Conservation (phyloP, 1,140 invertebrate genomes). For the Aphaenogaster ashmeadi region DNA sequence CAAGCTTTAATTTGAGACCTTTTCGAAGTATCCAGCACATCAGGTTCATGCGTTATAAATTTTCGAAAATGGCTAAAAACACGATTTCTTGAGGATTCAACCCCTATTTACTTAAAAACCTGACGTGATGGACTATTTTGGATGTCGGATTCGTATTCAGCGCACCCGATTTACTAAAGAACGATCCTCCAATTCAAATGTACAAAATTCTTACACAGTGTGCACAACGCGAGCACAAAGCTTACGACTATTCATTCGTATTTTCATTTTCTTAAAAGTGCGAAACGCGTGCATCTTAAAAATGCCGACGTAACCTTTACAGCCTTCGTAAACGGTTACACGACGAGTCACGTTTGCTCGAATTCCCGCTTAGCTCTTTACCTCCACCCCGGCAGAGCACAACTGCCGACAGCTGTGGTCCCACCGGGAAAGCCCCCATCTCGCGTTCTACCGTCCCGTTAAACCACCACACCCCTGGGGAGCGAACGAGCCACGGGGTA, state of each 20-base stretch:
- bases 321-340: conserved; percentile 16
- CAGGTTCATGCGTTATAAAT: too few relatives aligned
- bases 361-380: conserved; percentile 52
- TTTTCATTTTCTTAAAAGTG: not conserved
- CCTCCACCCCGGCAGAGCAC: conserved; percentile 10
- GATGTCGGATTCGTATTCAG: too few relatives aligned
- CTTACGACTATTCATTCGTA: not conserved
- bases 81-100: too few relatives aligned
- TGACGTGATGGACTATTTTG: too few relatives aligned
- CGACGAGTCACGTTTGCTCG: conserved; percentile 55
- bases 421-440: conserved; percentile 52
- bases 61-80: too few relatives aligned
- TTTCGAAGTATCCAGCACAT: too few relatives aligned
- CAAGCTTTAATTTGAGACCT: too few relatives aligned
- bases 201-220: too few relatives aligned
- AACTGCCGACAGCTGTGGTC: conserved; percentile 54
- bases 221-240: too few relatives aligned
- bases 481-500: conserved; percentile 29
- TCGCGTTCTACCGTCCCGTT: conserved; percentile 47
- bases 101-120: too few relatives aligned
- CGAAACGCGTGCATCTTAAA: not conserved
- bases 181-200: too few relatives aligned
- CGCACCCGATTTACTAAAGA: too few relatives aligned
- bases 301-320: conserved; percentile 23
- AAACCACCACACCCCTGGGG: conserved; percentile 38